Conservation (phyloP, 2,888 invertebrate species). For the Leistus spinibarbis region DNA sequence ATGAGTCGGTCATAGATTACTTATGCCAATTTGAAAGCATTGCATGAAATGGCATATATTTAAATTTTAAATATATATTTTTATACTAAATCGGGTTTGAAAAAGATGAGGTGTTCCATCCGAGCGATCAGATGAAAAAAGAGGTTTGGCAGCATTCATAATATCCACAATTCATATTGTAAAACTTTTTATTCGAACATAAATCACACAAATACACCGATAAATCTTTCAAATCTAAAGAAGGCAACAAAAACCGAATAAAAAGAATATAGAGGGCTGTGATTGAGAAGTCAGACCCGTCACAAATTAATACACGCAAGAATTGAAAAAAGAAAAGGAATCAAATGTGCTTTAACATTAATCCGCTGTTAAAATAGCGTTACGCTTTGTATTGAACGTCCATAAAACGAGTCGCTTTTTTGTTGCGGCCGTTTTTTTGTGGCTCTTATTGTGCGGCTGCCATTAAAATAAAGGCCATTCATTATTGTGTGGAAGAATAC, state of each 20-base stretch:
- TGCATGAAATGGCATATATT: too few relatives aligned
- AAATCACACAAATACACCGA: not conserved
- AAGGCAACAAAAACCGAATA: not conserved
- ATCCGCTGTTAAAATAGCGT: not conserved
- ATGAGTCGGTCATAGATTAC: too few relatives aligned
- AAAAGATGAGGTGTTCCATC: too few relatives aligned
- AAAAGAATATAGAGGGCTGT: not conserved
- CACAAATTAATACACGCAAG: not conserved
- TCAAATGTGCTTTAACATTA: not conserved
- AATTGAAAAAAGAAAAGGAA: not conserved
- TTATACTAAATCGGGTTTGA: too few relatives aligned
- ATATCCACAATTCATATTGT: not conserved
- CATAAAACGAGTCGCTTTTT: not conserved
- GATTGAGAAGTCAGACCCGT: not conserved
- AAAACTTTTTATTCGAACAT: not conserved
- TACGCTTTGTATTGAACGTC: not conserved
- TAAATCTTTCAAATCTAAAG: not conserved
- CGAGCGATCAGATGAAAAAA: too few relatives aligned
- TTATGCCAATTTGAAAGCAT: too few relatives aligned
- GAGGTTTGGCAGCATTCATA: too few relatives aligned
- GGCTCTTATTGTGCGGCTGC: not conserved
- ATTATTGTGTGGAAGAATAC: not conserved
- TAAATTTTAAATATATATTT: too few relatives aligned
- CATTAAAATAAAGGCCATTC: constrained; percentile 8
- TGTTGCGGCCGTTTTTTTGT: not conserved